These are phyloP conservation scores for Drosophila equinoxialis DNA, from an alignment of 1,140 invertebrate species.

Conservation along the genomic window DNA sequence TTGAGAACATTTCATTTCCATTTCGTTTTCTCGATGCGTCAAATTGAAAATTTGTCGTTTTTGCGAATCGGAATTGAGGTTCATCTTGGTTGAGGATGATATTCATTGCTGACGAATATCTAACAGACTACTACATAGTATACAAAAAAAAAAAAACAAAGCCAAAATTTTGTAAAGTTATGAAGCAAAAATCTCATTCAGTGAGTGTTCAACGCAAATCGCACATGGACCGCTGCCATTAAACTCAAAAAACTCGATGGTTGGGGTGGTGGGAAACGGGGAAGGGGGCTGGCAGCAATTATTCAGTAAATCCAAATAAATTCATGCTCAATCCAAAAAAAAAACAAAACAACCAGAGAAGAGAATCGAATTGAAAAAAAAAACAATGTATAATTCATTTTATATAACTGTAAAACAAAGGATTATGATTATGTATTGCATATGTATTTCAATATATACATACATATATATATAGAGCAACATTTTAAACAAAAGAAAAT, in stretches of 20 bases:
- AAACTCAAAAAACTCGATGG: conserved; percentile 18
- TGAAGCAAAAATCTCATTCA: background rate
- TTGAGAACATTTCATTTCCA: too few relatives aligned
- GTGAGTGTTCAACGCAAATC: conserved; percentile 52
- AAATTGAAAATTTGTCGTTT: too few relatives aligned
- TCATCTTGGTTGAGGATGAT: too few relatives aligned
- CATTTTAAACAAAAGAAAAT: conserved; percentile 5
- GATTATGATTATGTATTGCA: conserved; percentile 66
- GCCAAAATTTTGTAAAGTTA: background rate
- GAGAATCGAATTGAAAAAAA: conserved; percentile 26
- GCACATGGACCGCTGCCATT: conserved; percentile 43
- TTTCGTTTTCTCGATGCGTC: too few relatives aligned
- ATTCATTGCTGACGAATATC: too few relatives aligned
- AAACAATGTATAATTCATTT: conserved; percentile 63
- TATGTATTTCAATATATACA: conserved; percentile 45
- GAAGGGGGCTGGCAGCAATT: conserved; percentile 29
- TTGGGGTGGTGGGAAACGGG: too few relatives aligned
- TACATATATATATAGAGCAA: conserved; percentile 25
- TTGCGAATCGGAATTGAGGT: too few relatives aligned
- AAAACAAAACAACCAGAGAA: background rate
- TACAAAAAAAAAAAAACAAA: too few relatives aligned
- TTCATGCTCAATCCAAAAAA: conserved; percentile 45
- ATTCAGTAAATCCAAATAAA: conserved; percentile 21
- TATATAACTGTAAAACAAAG: conserved; percentile 72
- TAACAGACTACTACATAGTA: too few relatives aligned